These are phyloP conservation scores for Ophonus ardosiacus DNA, from an alignment of 2,888 invertebrate genomes.

Conservation along the genomic window DNA sequence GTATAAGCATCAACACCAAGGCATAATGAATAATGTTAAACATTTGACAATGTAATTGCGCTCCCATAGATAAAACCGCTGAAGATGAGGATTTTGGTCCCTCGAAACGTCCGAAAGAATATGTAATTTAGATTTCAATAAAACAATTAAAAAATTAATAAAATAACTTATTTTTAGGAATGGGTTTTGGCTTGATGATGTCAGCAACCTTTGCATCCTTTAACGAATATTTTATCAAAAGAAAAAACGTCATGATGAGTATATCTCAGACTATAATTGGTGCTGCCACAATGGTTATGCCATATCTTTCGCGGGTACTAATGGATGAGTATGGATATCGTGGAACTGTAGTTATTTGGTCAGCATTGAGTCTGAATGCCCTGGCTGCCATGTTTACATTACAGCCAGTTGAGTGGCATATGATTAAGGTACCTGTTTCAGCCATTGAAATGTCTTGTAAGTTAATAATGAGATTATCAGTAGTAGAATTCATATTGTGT, in stretches of 20 bases:
- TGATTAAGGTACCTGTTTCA: conserved; percentile 74
- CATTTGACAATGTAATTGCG: no score
- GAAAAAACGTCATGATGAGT: conserved; percentile 85
- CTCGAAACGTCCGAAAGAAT: no score
- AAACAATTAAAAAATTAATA: no score
- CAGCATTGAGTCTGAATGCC: conserved; percentile 82
- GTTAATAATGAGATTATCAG: neutral
- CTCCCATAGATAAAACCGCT: no score
- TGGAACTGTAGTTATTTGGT: conserved; percentile 83
- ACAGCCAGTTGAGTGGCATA: conserved; percentile 87
- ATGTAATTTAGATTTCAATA: no score
- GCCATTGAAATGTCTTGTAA: conserved; percentile 66
- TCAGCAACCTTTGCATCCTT: conserved; percentile 86
- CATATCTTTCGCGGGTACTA: conserved; percentile 80
- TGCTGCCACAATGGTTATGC: conserved; percentile 83
- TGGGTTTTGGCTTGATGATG: conserved; percentile 85
- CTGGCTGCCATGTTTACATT: conserved; percentile 84
- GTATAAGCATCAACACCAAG: no score
- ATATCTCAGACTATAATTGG: conserved; percentile 85
- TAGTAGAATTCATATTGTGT: neutral
- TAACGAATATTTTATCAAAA: conserved; percentile 85
- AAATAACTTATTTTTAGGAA: conserved; percentile 75
- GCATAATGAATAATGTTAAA: no score
- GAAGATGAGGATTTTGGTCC: no score
- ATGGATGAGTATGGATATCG: conserved; percentile 83